Base-by-base conservation (phyloP, 2,113 vertebrate genomes). In the Sprattus sprattus region DNA sequence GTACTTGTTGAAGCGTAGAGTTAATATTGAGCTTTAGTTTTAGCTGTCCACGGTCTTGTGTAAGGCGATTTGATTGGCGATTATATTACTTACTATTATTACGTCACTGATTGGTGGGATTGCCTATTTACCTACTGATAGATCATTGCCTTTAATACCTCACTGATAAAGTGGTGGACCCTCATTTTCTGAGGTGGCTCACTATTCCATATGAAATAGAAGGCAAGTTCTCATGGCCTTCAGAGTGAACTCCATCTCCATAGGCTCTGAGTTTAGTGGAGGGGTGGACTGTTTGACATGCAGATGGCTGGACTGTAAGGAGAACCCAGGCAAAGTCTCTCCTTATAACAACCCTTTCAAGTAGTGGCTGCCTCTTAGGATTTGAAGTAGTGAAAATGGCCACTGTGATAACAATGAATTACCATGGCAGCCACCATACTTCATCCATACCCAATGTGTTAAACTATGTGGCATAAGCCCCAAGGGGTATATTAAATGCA, bases 401-500 rank as follows among this genome's bases (percentile, higher is more conserved):
- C 67, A 54, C 44, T 71, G 85, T 89, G 85, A 86, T 85, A 89
- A 89, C 85, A 81, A 50, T 22, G 47, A 81, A 87, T 87, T 85
- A 89, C 85, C 86, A 88, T 90, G 86, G 81, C 84, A 87, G 28
- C 47, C 84, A 39, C 88, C 88, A 89, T 88, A 89, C 89, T 88
- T 90, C 84, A 90, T 86, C 87, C 46, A 86, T 88, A 86, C 85
- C 86, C 85, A 89, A 88, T 89, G 90, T 90, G 86, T 85, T 85
- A 88, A 89, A 88, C 81, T 85, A 87, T 83, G 60, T 60, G 6
- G 20, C 57, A 60, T 22, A 32, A 75, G 28, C 10, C 67, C 67
- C 28, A 75, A 39, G 39, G 67, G 28, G 67, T 15, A 13, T 32
- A 28, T 28, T 0, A 39, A 39, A 39, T 75, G 5, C 5, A 39